These are phyloP conservation scores for Calycopis cecrops DNA, from an alignment of 1,140 invertebrate genomes.

Conservation along the genomic window DNA sequence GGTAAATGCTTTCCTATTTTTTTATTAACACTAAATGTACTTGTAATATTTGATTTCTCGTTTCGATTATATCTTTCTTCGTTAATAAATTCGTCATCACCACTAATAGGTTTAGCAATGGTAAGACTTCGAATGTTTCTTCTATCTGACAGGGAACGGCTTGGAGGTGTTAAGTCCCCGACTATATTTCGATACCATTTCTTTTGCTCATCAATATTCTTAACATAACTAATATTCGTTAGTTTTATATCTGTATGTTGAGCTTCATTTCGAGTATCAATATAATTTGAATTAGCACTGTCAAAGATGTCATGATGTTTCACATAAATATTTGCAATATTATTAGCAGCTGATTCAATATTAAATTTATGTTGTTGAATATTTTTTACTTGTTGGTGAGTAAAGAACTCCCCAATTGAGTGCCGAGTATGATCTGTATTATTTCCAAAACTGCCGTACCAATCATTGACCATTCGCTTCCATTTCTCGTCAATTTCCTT, in stretches of 20 bases:
- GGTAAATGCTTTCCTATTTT: too few relatives aligned
- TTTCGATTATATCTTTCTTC: too few relatives aligned
- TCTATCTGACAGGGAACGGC: neutral
- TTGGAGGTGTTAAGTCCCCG: neutral
- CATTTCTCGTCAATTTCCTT: constrained; percentile 20
- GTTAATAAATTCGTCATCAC: neutral
- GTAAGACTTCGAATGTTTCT: constrained; percentile 5
- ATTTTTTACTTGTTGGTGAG: neutral
- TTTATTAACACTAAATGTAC: too few relatives aligned
- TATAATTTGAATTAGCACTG: too few relatives aligned
- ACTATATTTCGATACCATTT: neutral
- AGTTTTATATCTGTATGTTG: neutral
- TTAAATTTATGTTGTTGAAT: neutral
- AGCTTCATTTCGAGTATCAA: neutral
- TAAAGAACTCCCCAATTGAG: neutral
- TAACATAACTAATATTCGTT: neutral
- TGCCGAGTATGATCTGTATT: neutral
- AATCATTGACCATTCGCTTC: constrained; percentile 34
- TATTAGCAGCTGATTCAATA: neutral
- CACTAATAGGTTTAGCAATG: neutral
- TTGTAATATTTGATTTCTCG: too few relatives aligned
- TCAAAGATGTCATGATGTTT: too few relatives aligned
- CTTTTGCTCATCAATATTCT: neutral
- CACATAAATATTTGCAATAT: too few relatives aligned
- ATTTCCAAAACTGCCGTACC: constrained; percentile 38